A percentile compares a stretch with the other conserved stretches of the same genome.
phyloP scores from a whole-genome alignment of 2,888 invertebrate species.

The Podotricha telesiphe region DNA sequence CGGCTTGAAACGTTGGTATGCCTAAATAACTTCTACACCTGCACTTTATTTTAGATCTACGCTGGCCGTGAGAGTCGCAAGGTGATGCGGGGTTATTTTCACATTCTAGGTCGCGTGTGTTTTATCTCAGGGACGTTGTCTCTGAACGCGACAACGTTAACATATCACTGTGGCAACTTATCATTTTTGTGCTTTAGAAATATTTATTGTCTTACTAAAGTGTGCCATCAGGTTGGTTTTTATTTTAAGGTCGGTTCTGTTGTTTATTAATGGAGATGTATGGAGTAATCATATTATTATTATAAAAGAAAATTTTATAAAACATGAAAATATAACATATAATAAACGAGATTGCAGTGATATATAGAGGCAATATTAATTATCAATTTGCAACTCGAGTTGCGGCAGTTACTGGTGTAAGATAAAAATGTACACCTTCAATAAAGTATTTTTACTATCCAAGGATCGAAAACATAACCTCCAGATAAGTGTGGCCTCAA shows the following conservation, averaged over 20 bases:
- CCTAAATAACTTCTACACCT: conserved; percentile 72
- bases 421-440: neutral
- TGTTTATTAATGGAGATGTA: neutral
- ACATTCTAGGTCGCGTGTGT: conserved; percentile 78
- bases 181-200: conserved; percentile 35
- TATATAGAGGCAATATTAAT: neutral
- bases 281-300: neutral
- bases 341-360: neutral
- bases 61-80: conserved; percentile 72
- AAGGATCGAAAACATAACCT: neutral
- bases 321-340: neutral
- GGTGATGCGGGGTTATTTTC: conserved; percentile 79
- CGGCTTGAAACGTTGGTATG: conserved; percentile 34
- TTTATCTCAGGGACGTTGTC: conserved; percentile 77
- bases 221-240: conserved; percentile 3
- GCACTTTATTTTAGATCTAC: conserved; percentile 75
- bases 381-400: neutral
- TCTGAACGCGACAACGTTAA: conserved; percentile 47
- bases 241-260: neutral
- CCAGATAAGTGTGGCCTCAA: neutral
- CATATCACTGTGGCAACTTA: conserved; percentile 54
- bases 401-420: neutral
- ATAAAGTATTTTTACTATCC: neutral
- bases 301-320: no score
- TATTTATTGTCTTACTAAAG: conserved; percentile 23